These are phyloP conservation scores for Isurus oxyrinchus DNA, from an alignment of 2,113 vertebrate species.

Conservation along the genomic window DNA sequence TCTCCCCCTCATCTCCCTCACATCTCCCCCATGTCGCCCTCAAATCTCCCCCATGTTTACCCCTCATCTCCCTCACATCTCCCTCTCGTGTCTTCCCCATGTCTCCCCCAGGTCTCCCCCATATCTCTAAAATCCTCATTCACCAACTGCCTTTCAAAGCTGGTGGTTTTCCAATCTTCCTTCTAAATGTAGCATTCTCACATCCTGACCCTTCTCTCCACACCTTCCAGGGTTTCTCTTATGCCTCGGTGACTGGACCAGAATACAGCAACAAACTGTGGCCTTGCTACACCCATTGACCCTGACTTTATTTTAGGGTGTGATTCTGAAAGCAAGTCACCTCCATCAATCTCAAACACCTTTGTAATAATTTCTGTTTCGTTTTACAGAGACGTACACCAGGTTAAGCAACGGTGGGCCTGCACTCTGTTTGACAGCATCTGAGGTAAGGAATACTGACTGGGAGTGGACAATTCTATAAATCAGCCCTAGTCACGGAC, in stretches of 20 bases:
- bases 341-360: not conserved
- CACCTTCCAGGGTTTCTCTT: conserved; percentile 37
- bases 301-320: conserved; percentile 38
- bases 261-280: conserved; percentile 42
- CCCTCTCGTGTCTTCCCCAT: no score
- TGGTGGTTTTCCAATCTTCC: conserved; percentile 40
- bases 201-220: conserved; percentile 40
- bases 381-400: conserved; percentile 52
- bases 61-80: no score
- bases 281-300: not conserved
- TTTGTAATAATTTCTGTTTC: conserved; percentile 36
- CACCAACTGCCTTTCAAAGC: no score
- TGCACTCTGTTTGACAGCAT: conserved; percentile 47
- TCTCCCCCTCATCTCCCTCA: not conserved
- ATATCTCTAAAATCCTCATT: not conserved
- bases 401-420: conserved; percentile 48
- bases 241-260: not conserved
- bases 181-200: conserved; percentile 44
- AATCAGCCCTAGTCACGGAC: not conserved
- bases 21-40: no score
- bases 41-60: no score
- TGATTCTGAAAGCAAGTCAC: conserved; percentile 41
- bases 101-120: no score
- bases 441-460: conserved; percentile 51
- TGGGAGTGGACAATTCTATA: not conserved